phyloP scores from a whole-genome alignment of 2,113 vertebrate genomes.

The Apistogramma diplotaenia region DNA sequence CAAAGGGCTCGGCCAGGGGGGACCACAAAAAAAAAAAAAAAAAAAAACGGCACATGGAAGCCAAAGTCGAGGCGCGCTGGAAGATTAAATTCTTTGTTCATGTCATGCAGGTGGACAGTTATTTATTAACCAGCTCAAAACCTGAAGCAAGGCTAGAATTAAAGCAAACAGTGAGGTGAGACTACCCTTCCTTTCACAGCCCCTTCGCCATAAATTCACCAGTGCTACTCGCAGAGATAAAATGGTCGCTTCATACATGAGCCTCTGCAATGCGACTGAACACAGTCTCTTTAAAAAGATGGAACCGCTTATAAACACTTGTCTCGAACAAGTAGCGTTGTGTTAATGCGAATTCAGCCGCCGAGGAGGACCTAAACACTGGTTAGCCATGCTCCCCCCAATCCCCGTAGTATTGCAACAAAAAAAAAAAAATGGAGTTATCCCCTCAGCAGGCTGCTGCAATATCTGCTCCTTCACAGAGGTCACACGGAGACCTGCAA shows the following conservation, averaged over 20 bases:
- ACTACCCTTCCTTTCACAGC: not conserved
- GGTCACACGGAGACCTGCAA: conserved; percentile 63
- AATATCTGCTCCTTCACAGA: conserved; percentile 58
- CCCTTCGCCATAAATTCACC: conserved; percentile 28
- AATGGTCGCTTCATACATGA: conserved; percentile 77
- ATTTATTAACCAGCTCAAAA: not conserved
- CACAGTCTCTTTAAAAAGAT: conserved; percentile 26
- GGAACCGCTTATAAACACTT: conserved; percentile 7
- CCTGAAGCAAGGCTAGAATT: not conserved
- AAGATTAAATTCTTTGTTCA: conserved; percentile 37
- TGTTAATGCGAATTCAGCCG: not conserved
- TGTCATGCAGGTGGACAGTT: not conserved
- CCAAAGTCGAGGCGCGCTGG: conserved; percentile 10
- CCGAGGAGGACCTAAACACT: conserved; percentile 15
- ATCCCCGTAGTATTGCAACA: not conserved
- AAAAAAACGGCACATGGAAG: conserved; percentile 26
- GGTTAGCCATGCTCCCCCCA: conserved; percentile 26
- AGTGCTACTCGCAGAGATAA: conserved; percentile 63
- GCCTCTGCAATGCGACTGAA: conserved; percentile 81
- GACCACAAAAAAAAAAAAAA: not conserved
- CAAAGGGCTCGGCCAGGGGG: too few relatives aligned
- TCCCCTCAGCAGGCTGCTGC: conserved; percentile 50
- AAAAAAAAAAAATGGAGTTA: conserved; percentile 55
- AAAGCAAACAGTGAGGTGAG: not conserved
- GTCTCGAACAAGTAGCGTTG: not conserved